Evolutionary conservation across 2,113 vertebrate genomes (phyloP).

Genomic region (Peucedramus taeniatus): DNA sequence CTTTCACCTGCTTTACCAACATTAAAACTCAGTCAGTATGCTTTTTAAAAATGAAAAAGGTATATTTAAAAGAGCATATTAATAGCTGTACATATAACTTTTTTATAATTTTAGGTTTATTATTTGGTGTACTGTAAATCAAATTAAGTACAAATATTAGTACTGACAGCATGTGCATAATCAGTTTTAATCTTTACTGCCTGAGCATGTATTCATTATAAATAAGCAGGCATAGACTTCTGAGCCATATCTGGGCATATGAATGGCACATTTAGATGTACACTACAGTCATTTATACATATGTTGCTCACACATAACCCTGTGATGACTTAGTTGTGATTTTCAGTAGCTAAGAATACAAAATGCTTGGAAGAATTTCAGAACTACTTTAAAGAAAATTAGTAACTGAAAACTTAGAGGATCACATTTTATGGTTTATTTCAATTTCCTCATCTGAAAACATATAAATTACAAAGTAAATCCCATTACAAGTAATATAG

Average conservation of each 20-base stretch:
- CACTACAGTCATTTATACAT: slow-evolving; percentile 25
- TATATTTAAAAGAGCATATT: slow-evolving; percentile 47
- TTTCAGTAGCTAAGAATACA: slow-evolving; percentile 37
- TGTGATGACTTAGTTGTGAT: slow-evolving; percentile 17
- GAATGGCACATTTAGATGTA: slow-evolving; percentile 29
- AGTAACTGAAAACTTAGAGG: not conserved
- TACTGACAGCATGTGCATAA: slow-evolving; percentile 51
- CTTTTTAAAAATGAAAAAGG: slow-evolving; percentile 58
- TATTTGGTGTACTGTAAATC: slow-evolving; percentile 65
- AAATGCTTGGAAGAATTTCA: slow-evolving; percentile 5
- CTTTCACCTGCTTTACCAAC: slow-evolving; percentile 67
- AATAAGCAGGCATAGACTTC: slow-evolving; percentile 20
- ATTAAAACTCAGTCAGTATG: slow-evolving; percentile 58
- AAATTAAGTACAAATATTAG: slow-evolving; percentile 74
- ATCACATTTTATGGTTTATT: not conserved
- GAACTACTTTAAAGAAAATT: slow-evolving; percentile 29
- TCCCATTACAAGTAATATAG: not conserved
- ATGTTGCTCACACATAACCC: slow-evolving; percentile 8
- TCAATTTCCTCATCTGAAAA: not conserved
- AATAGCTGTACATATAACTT: slow-evolving; percentile 39
- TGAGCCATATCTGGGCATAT: slow-evolving; percentile 7
- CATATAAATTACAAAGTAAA: not conserved
- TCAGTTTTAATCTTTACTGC: slow-evolving; percentile 67
- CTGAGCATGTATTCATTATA: slow-evolving; percentile 38
- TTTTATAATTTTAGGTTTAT: slow-evolving; percentile 61